Evolutionary conservation across 1,140 invertebrate species (phyloP).

Genomic region (Aphaenogaster rudis): DNA sequence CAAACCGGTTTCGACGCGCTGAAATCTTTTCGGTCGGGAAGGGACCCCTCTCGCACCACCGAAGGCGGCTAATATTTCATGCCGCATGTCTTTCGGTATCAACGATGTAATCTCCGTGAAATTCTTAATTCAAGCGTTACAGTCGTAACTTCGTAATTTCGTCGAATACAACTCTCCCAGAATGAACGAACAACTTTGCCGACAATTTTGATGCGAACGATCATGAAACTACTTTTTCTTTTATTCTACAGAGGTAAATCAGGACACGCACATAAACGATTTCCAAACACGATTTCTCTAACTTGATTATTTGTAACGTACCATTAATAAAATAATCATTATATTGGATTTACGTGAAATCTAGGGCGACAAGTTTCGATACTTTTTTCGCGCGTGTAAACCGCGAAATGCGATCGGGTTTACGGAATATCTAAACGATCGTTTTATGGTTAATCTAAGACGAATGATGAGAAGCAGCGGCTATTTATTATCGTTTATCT

Average conservation of each 20-base stretch:
- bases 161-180: background rate
- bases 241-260: background rate
- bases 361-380: background rate
- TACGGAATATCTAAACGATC: slow-evolving; percentile 40
- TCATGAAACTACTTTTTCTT: background rate
- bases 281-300: background rate
- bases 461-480: slow-evolving; percentile 24
- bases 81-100: slow-evolving; percentile 47
- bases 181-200: background rate
- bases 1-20: slow-evolving; percentile 67
- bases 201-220: slow-evolving; percentile 13
- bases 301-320: background rate
- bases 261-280: background rate
- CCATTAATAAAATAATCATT: background rate
- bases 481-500: slow-evolving; percentile 53
- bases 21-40: slow-evolving; percentile 48
- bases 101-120: slow-evolving; percentile 45
- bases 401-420: background rate
- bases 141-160: slow-evolving; percentile 32
- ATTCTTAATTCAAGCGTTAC: slow-evolving; percentile 56
- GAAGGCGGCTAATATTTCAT: slow-evolving; percentile 49
- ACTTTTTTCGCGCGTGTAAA: background rate
- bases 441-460: slow-evolving; percentile 39
- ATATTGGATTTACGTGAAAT: background rate
- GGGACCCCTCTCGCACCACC: background rate